Evolutionary conservation across 2,113 vertebrate species (phyloP).

Genomic region (Mormyrus lacerda): DNA sequence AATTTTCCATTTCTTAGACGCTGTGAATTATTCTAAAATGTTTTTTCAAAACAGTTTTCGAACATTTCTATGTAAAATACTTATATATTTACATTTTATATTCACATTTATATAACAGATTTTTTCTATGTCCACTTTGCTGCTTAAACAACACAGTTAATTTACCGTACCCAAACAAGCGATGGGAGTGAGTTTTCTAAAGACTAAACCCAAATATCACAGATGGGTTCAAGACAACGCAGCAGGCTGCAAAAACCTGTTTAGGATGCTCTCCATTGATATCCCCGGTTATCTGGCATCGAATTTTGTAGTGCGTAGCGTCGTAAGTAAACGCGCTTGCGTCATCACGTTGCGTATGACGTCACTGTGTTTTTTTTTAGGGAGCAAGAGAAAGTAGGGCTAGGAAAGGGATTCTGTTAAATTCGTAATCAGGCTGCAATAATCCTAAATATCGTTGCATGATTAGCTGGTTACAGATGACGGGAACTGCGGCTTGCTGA

Average conservation of each 20-base stretch:
- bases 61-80: neutral
- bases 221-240: neutral
- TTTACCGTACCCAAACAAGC: neutral
- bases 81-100: neutral
- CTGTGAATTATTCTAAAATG: neutral
- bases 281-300: neutral
- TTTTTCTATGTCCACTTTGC: neutral
- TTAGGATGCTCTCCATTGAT: neutral
- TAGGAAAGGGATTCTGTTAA: slow-evolving; percentile 8
- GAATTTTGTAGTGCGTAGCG: neutral
- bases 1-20: neutral
- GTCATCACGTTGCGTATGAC: slow-evolving; percentile 22
- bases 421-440: neutral
- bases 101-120: neutral
- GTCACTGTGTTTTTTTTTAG: slow-evolving; percentile 9
- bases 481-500: neutral
- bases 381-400: slow-evolving; percentile 15
- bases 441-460: neutral
- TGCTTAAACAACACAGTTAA: neutral
- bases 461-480: neutral
- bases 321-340: neutral
- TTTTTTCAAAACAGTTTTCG: neutral
- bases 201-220: neutral
- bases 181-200: neutral
- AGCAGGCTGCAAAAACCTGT: neutral